Evolutionary conservation across 2,888 invertebrate genomes (phyloP).

Genomic region (Pterostichus niger): DNA sequence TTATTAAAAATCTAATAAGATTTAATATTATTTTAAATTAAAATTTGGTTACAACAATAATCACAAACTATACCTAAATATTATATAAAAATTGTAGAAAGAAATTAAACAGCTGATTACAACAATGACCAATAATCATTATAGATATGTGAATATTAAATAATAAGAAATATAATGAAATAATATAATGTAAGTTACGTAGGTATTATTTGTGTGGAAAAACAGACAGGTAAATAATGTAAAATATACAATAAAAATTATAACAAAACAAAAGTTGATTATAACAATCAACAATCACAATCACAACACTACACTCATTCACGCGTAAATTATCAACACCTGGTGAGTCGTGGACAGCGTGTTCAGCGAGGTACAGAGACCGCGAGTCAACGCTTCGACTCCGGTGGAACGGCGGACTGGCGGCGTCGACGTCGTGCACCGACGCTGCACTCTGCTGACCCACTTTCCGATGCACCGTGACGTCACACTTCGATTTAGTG

Average conservation of each 20-base stretch:
- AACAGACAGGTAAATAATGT: too few species aligned
- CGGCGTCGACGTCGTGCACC: constrained; percentile 56
- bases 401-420: constrained; percentile 54
- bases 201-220: too few species aligned
- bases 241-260: too few species aligned
- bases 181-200: too few species aligned
- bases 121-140: constrained; percentile 1
- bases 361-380: constrained; percentile 17
- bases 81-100: background rate
- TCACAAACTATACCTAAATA: background rate
- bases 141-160: too few species aligned
- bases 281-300: background rate
- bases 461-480: constrained; percentile 63
- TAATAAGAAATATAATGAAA: background rate
- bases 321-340: background rate
- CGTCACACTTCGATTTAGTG: constrained; percentile 64
- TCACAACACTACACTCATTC: background rate
- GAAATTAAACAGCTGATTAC: background rate
- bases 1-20: background rate
- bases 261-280: background rate
- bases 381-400: constrained; percentile 32
- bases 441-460: constrained; percentile 65
- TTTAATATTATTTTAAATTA: too few species aligned
- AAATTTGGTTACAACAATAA: too few species aligned
- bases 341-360: constrained; percentile 28